phyloP scores from a whole-genome alignment of 2,888 invertebrate species.

The Chrysolina haemoptera region DNA sequence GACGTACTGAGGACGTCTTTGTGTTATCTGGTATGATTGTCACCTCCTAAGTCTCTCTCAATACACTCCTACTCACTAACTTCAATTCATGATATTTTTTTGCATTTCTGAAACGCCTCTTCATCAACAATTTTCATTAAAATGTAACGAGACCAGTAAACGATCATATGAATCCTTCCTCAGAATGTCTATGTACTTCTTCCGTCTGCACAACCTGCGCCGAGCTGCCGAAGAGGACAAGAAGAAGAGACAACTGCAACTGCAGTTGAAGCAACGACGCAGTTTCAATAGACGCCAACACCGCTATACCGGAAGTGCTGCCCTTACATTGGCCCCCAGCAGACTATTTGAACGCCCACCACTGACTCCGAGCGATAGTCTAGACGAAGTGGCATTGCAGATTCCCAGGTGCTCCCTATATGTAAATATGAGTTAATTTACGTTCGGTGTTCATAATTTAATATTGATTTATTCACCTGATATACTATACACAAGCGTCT shows the following conservation, averaged over 20 bases:
- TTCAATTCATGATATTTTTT: too few species aligned
- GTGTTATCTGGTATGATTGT: too few species aligned
- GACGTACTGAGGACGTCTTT: too few species aligned
- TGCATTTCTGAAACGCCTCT: not conserved
- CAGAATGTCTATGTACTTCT: conserved; percentile 96
- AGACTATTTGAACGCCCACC: conserved; percentile 88
- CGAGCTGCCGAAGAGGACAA: conserved; percentile 86
- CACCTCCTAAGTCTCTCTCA: too few species aligned
- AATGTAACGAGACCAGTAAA: not conserved
- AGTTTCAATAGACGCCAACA: conserved; percentile 61
- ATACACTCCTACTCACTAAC: too few species aligned
- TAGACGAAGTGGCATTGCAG: conserved; percentile 92
- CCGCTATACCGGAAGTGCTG: conserved; percentile 74
- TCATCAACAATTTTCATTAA: not conserved
- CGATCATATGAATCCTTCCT: conserved; percentile 23
- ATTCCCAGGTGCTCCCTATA: conserved; percentile 85
- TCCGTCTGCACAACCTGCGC: conserved; percentile 92
- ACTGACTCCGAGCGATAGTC: conserved; percentile 88
- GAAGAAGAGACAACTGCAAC: conserved; percentile 73
- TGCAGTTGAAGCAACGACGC: conserved; percentile 50
- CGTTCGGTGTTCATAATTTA: conserved; percentile 43
- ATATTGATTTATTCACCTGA: not conserved
- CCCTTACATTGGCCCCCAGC: conserved; percentile 82
- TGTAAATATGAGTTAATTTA: conserved; percentile 55
- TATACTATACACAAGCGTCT: too few species aligned